These are phyloP conservation scores for Omphaloscelis lunosa DNA, from an alignment of 2,888 invertebrate genomes.

Conservation along the genomic window DNA sequence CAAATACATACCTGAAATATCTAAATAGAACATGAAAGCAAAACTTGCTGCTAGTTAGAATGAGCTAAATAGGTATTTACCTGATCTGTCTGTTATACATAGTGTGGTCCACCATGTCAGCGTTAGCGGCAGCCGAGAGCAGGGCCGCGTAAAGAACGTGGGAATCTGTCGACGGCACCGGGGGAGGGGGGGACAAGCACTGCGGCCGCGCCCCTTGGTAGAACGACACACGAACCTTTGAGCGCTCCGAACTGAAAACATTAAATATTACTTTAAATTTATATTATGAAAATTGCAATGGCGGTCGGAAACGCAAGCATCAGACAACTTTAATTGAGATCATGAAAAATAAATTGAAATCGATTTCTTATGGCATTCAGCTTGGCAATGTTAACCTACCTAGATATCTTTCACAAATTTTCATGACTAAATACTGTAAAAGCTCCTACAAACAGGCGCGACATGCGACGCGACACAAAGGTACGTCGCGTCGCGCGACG, in stretches of 20 bases:
- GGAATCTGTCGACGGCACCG: constrained; percentile 86
- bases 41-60: background rate
- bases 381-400: constrained; percentile 8
- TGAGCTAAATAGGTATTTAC: constrained; percentile 77
- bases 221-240: constrained; percentile 95
- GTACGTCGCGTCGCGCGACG: no score
- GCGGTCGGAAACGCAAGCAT: constrained; percentile 45
- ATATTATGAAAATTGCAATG: constrained; percentile 26
- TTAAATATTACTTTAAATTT: constrained; percentile 10
- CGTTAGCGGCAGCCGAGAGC: constrained; percentile 86
- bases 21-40: background rate
- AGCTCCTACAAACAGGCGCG: no score
- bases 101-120: constrained; percentile 85
- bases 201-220: constrained; percentile 95
- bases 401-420: constrained; percentile 13
- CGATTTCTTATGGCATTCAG: constrained; percentile 11
- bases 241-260: constrained; percentile 93
- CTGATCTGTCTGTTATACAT: constrained; percentile 93
- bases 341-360: constrained; percentile 32
- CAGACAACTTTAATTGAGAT: constrained; percentile 10
- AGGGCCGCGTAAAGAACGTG: constrained; percentile 85
- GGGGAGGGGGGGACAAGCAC: constrained; percentile 92
- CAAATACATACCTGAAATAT: background rate
- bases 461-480: no score
- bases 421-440: background rate